Evolutionary conservation across 2,113 vertebrate species (phyloP).

Genomic region (Smithornis capensis): DNA sequence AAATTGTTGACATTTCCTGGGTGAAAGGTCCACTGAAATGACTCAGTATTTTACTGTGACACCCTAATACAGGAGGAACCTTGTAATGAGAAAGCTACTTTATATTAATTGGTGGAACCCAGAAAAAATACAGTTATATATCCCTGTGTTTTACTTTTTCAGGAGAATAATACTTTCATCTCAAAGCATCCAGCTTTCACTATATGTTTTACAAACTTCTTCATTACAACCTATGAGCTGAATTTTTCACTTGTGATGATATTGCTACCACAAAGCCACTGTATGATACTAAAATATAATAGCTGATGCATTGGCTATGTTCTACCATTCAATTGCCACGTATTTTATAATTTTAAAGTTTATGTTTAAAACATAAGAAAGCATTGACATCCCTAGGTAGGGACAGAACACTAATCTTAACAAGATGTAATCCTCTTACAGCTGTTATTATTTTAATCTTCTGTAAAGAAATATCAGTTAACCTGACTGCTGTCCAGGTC

Average conservation of each 20-base stretch:
- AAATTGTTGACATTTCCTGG: neutral
- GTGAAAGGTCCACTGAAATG: neutral
- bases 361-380: neutral
- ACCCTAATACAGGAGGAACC: neutral
- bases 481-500: neutral
- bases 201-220: neutral
- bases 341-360: neutral
- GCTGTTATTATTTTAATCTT: neutral
- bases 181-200: neutral
- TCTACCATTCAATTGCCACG: neutral
- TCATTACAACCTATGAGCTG: accelerated
- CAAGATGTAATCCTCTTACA: neutral
- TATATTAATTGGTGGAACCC: neutral
- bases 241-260: neutral
- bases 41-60: neutral
- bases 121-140: neutral
- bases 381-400: neutral
- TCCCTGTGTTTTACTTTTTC: neutral
- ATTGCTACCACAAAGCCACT: neutral
- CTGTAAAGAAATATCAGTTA: neutral
- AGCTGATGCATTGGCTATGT: neutral
- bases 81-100: neutral
- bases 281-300: neutral
- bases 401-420: neutral
- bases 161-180: neutral